These are phyloP conservation scores for Echinarachnius parma DNA, from an alignment of 53 echinoderm and acorn worm species.

Conservation along the genomic window DNA sequence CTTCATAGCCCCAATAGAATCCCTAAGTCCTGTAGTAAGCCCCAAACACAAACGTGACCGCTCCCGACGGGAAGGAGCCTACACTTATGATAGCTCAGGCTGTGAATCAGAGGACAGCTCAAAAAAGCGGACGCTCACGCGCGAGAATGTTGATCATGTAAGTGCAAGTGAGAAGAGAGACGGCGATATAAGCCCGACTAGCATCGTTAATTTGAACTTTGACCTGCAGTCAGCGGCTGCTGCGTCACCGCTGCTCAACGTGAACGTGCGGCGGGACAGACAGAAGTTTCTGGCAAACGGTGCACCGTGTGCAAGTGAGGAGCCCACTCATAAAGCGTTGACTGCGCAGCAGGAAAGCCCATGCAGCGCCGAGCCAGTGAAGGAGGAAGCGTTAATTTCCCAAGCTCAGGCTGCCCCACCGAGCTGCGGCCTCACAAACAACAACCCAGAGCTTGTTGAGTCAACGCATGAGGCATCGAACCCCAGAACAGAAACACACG, in stretches of 20 bases:
- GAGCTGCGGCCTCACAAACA: conserved; percentile 22
- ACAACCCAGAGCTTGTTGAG: conserved; percentile 25
- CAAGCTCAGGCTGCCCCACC: conserved; percentile 11
- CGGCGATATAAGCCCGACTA: background rate
- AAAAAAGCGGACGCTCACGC: conserved; percentile 16
- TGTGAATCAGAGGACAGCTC: conserved; percentile 21
- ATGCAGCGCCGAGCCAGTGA: conserved; percentile 2
- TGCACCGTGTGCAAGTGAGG: background rate
- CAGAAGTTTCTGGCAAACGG: conserved; percentile 13
- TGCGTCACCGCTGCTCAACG: conserved; percentile 37
- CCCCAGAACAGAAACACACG: conserved; percentile 4
- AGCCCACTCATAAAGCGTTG: conserved; percentile 19
- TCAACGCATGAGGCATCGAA: conserved; percentile 25
- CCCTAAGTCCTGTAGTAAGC: conserved; percentile 34
- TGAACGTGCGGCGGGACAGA: conserved; percentile 24
- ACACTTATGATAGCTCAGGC: conserved; percentile 43
- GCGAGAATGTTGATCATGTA: conserved; percentile 10
- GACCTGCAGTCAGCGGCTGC: conserved; percentile 45
- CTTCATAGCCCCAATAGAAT: conserved; percentile 19
- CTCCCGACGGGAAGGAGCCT: conserved; percentile 27
- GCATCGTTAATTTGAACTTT: conserved; percentile 45
- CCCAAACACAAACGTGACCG: conserved; percentile 9
- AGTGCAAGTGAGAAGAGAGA: conserved; percentile 8
- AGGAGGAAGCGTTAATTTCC: conserved; percentile 43
- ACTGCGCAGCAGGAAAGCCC: conserved; percentile 37